Evolutionary conservation across 2,888 invertebrate species (phyloP), one percentile per base, ranked within the genome.

Genomic region (Ormyrus labotus): DNA sequence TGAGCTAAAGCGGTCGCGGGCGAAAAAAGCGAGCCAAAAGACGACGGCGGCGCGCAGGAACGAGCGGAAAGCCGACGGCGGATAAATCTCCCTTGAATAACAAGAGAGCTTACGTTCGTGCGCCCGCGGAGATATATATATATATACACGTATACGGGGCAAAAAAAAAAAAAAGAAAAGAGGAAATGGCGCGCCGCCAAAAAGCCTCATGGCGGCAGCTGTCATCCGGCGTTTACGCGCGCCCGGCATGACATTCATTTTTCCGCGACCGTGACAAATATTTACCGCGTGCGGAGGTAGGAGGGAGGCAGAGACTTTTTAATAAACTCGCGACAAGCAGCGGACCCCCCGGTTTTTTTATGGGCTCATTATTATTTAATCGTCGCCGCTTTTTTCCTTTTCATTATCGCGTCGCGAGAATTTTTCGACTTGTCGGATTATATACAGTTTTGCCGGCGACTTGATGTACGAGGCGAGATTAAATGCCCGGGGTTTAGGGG

Each of bases 151-250:
- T 34, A 0, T 4, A 34, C 11, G 10, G 19, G 19, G 19, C 13
- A 34, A 11, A 50, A 6, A 65, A 65, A 63, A 45, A 47, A 73
- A 64, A n/a, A 34, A 34, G 50, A 7, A 51, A 6, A 13, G 13
- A 10, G n/a, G 48, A 10, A 6, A 8, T 78, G 79, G 79, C 79
- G n/a, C 9, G 13, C 19, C 50, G 74, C 74, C 79, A 74, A 79
- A 74, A 79, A 70, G 76, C 71, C 57, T 76, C 68, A 10, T 13
- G 45, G 65, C 65, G 50, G 47, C 48, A 57, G 78, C 72, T 73
- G 72, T 63, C 73, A 68, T 51, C 60, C 55, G 69, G 73, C 67
- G 72, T 76, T 76, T 77, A 68, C 63, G 48, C 57, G 64, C 34
- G 34, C 34, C 34, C 34, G 57, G 9, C 47, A 55, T 55, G 76